Evolutionary conservation across 2,113 vertebrate species (phyloP).

Genomic region (Hemibagrus wyckioides): DNA sequence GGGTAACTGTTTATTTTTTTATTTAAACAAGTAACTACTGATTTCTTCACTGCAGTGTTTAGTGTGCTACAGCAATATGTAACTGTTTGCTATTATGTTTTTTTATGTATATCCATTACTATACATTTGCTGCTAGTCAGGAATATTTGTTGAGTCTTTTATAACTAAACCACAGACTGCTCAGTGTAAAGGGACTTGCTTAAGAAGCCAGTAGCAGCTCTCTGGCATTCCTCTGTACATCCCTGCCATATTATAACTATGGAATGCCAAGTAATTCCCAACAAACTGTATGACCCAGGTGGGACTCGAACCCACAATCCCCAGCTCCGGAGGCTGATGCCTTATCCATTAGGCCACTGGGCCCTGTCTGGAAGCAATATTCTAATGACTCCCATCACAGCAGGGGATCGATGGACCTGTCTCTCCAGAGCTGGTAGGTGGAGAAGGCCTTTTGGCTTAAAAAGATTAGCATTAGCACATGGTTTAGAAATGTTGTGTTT

Average conservation of each 20-base stretch:
- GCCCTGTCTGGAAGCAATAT: not conserved
- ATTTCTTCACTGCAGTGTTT: not conserved
- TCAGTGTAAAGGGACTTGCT: not conserved
- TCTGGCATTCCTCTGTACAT: not conserved
- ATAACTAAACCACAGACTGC: not conserved
- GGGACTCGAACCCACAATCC: slow-evolving; percentile 89
- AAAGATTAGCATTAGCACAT: not conserved
- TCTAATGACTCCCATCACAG: not conserved
- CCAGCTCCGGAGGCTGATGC: slow-evolving; percentile 98
- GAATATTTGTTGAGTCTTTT: not conserved
- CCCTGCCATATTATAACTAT: not conserved
- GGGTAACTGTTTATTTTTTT: not conserved
- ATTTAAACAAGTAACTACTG: not conserved
- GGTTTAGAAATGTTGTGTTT: not conserved
- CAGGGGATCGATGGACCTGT: not conserved
- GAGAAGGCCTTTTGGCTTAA: not conserved
- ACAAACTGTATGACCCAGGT: slow-evolving; percentile 71
- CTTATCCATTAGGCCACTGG: slow-evolving; percentile 89
- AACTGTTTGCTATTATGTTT: not conserved
- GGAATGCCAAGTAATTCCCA: not conserved
- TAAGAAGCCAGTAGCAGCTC: not conserved
- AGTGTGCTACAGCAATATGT: not conserved
- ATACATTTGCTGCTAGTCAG: not conserved
- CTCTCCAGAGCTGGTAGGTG: not conserved
- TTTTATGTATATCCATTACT: not conserved